These are phyloP conservation scores for Ctenoplectra terminalis DNA, from an alignment of 1,140 invertebrate genomes.

Conservation along the genomic window DNA sequence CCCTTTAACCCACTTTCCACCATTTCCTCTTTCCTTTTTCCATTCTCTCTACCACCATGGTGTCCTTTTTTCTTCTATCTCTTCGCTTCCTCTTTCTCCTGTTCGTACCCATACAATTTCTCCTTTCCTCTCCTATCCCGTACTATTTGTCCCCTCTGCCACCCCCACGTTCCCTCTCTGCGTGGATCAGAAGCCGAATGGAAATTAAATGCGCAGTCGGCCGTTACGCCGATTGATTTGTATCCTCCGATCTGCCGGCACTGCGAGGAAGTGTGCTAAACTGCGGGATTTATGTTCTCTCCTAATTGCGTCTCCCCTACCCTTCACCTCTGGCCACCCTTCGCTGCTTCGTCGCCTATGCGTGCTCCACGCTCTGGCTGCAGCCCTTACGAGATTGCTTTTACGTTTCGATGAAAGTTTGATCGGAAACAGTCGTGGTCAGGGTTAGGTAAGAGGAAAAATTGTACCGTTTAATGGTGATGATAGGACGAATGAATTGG, in stretches of 20 bases:
- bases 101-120: conserved; percentile 20
- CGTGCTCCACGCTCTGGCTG: neutral
- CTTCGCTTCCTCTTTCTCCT: conserved; percentile 23
- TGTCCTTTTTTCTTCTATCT: neutral
- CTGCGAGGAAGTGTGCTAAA: conserved; percentile 80
- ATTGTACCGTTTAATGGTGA: neutral
- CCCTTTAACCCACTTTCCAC: conserved; percentile 40
- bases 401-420: conserved; percentile 4
- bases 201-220: conserved; percentile 83
- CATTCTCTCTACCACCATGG: too few relatives aligned
- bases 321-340: conserved; percentile 29
- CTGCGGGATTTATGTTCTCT: conserved; percentile 82
- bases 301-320: conserved; percentile 77
- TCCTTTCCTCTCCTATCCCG: conserved; percentile 4
- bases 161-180: neutral
- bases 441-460: neutral
- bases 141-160: conserved; percentile 11
- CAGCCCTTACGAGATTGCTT: conserved; percentile 33
- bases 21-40: too few relatives aligned
- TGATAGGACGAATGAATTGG: neutral
- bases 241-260: conserved; percentile 79
- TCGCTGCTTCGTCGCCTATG: conserved; percentile 21
- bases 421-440: neutral
- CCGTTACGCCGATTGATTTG: conserved; percentile 82
- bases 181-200: conserved; percentile 75